Base-by-base conservation (phyloP, 2,113 vertebrate species). In the Apeltes quadracus region DNA sequence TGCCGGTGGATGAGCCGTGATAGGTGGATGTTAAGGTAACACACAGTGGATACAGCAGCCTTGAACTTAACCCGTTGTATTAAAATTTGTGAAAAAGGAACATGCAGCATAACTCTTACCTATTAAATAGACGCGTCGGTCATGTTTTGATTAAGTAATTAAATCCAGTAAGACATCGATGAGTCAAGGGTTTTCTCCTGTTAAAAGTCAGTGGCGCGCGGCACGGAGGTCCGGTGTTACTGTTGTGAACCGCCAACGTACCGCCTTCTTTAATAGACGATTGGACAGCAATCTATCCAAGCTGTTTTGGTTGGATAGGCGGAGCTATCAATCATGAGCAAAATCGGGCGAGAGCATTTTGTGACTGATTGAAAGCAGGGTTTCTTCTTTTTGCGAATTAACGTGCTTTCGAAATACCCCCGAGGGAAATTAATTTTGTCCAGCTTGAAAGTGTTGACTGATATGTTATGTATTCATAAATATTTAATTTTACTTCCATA, bases 201-300 rank as follows among this genome's bases (percentile, higher is more conserved):
- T 38, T 63, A 34, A 65, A 25, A 25, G 51, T 34, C 4, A 18
- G 1, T 2, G 14, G 18, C 1, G 16, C 1, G 20, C 16, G 29
- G 2, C 2, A 0, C 12, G 4, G 3, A 25, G 2, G 41, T 16
- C 9, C 8, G n/a, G 34, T 13, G 34, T 39, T 27, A 15, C 16
- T 65, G 10, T 78, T 81, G 59, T 62, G 65, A 74, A 81, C 68
- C 0, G 13, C 44, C 0, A 4, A 51, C 4, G 61, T 48, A 73
- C 77, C 75, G 70, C 56, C 70, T 15, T 6, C 70, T 0, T 0
- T 12, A 1, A 1, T 8, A 13, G 38, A 3, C 59, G 36, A 91
- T 92, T 90, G 88, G 92, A 53, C 59, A 16, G 8, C 9, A 10
- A 3, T 14, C 3, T n/a, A 22, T 9, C 1, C 8, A 4, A 2